Evolutionary conservation across 2,797 vertebrate genomes (phyloP).

Genomic region (Sphenodon punctatus): DNA sequence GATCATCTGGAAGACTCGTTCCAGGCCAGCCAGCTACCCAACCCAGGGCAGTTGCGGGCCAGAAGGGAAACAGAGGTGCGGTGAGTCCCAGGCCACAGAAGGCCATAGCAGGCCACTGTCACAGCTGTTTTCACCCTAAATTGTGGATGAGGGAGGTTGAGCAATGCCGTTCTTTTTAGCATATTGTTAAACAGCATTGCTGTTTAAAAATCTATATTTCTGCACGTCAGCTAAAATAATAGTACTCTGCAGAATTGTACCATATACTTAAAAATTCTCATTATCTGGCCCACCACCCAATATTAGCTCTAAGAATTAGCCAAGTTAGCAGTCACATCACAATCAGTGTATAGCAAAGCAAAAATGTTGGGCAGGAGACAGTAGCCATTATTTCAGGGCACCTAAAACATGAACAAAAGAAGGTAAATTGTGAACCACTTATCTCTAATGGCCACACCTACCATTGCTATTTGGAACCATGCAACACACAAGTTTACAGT

Average conservation of each 20-base stretch:
- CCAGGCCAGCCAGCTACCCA: no score
- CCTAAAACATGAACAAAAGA: not conserved
- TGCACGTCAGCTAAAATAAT: not conserved
- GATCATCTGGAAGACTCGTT: no score
- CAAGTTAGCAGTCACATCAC: no score
- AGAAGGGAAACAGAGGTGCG: no score
- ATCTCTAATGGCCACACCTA: not conserved
- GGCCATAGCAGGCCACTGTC: no score
- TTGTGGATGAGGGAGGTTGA: no score
- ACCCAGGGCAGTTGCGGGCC: no score
- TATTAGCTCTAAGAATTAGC: not conserved
- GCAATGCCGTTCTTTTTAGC: not conserved
- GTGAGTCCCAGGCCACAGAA: no score
- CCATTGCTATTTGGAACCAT: not conserved
- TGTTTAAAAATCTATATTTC: not conserved
- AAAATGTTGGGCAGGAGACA: no score
- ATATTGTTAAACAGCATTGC: not conserved
- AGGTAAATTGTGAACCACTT: not conserved
- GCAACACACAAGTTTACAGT: not conserved
- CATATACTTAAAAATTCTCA: not conserved
- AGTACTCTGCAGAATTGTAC: not conserved
- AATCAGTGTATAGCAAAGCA: no score
- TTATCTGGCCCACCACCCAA: not conserved
- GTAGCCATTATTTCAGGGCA: no score
- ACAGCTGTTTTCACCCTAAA: no score